These are phyloP conservation scores for Ormyrus pomaceus DNA, from an alignment of 2,888 invertebrate genomes.

Conservation along the genomic window DNA sequence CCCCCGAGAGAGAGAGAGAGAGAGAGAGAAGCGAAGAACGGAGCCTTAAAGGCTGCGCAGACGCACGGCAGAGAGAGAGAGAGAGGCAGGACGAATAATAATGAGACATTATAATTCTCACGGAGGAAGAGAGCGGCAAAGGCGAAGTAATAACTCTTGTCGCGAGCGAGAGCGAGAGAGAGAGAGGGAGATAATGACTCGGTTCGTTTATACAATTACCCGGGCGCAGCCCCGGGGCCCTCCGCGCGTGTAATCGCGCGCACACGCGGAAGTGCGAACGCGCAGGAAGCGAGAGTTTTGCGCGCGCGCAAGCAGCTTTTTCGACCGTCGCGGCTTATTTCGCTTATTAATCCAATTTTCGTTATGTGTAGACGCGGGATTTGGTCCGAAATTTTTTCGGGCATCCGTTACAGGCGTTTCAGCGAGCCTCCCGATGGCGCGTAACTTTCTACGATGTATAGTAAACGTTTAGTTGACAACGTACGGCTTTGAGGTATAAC, in stretches of 20 bases:
- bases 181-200: constrained; percentile 53
- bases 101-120: constrained; percentile 46
- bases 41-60: neutral
- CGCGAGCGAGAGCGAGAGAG: constrained; percentile 6
- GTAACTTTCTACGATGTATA: no score
- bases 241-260: neutral
- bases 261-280: neutral
- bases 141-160: neutral
- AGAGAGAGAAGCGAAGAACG: no score
- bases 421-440: no score
- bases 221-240: neutral
- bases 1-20: no score
- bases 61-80: neutral
- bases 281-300: neutral
- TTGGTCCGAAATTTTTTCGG: no score
- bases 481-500: no score
- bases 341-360: no score
- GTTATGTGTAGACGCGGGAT: no score
- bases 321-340: no score
- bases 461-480: no score
- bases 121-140: neutral
- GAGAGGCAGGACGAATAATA: constrained; percentile 33
- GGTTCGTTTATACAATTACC: constrained; percentile 58
- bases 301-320: neutral
- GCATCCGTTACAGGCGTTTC: no score